Base-by-base conservation (phyloP, 2,113 vertebrate species). In the Sphaerodactylus townsendi region DNA sequence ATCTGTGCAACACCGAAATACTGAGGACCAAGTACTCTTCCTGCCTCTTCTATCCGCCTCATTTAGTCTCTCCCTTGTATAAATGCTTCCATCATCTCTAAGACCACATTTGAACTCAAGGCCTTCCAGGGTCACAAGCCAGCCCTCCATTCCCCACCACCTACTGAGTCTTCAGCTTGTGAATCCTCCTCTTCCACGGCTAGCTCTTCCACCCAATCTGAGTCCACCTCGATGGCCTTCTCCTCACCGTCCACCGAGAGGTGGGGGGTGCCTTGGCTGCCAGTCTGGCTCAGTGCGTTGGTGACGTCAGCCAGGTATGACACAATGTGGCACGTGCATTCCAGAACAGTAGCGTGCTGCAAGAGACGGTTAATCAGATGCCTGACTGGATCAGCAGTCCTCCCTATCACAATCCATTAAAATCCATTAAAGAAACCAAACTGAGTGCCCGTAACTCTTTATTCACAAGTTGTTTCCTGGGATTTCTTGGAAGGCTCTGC, bases 151-250 rank as follows among this genome's bases (percentile, higher is more conserved):
- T 17, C 1, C 15, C 0, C n/a, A 17, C 13, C 33, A 69, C 97
- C 95, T 92, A 99, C 99, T 78, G 99, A 99, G 83, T 99, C 99
- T 79, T 99, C 99, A 28, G 98, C 99, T 91, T 99, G 99, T 0
- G 99, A 99, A 87, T 99, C 98, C 77, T 99, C 99, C 75, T 99
- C 99, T 88, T 99, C 99, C 70, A 99, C 98, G 0, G 98, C 99
- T 90, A 99, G 92, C 87, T 99, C 99, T 75, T 99, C 99, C 79
- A 99, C 98, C 99, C 99, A 99, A 91, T 99, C 99, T 0, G 98
- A 99, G 95, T 99, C 99, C 87, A 99, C 98, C 86, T 99, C 99
- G 78, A 99, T 98, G 2, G 97, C 98, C 46, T 98, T 96, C 83
- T 99, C 98, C 88, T 99, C 99, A 5, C 98, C 98, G 1, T 99